phyloP scores from a whole-genome alignment of 2,113 vertebrate species.

The Pangasianodon hypophthalmus region DNA sequence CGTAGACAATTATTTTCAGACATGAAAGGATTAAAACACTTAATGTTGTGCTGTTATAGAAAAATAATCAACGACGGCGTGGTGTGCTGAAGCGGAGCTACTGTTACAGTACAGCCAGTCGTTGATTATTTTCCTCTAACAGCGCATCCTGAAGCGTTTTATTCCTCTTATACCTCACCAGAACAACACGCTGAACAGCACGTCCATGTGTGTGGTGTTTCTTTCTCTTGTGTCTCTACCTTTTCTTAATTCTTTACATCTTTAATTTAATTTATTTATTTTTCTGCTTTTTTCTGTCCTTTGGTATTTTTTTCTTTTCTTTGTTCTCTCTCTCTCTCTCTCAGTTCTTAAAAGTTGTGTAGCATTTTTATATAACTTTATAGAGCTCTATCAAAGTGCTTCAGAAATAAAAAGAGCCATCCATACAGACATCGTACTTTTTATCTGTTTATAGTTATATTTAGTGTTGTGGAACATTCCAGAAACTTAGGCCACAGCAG shows the following conservation, averaged over 20 bases:
- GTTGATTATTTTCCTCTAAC: too few relatives aligned
- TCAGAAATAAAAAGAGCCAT: neutral
- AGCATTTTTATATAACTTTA: neutral
- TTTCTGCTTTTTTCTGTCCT: neutral
- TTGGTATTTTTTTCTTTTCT: neutral
- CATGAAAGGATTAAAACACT: neutral
- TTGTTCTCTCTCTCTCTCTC: neutral
- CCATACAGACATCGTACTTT: neutral
- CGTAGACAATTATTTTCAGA: accelerated
- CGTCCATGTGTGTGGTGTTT: neutral
- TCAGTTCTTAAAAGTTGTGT: too few relatives aligned
- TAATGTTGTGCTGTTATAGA: neutral
- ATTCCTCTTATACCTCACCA: neutral
- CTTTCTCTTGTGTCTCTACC: neutral
- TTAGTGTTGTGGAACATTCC: too few relatives aligned
- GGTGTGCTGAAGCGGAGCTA: too few relatives aligned
- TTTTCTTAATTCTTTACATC: neutral
- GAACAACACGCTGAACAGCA: neutral
- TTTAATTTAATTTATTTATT: neutral
- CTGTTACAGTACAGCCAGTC: too few relatives aligned
- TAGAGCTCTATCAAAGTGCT: neutral
- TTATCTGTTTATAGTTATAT: neutral
- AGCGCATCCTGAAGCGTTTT: neutral
- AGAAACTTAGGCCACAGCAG: neutral
- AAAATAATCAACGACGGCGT: neutral